Conservation (phyloP, 2,797 vertebrate species). For the Cyprinella venusta region DNA sequence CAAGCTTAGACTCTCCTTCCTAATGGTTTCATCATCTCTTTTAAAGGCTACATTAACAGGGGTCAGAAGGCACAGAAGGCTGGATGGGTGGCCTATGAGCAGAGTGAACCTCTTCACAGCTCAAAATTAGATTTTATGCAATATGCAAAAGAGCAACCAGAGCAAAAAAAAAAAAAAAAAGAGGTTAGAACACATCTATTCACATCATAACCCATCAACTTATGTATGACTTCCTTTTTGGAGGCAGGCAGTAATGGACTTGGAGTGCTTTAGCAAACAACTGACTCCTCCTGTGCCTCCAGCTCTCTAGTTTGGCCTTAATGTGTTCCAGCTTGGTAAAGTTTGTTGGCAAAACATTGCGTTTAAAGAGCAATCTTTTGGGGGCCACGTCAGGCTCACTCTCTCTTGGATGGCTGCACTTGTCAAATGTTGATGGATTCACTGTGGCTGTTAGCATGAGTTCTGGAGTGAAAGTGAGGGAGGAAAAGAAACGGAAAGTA, state of each 20-base stretch:
- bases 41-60: slow-evolving; percentile 32
- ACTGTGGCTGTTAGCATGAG: slow-evolving; percentile 53
- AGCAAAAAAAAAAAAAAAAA: slow-evolving; percentile 50
- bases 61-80: neutral
- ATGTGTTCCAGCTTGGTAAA: slow-evolving; percentile 61
- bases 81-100: neutral
- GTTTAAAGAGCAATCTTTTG: slow-evolving; percentile 62
- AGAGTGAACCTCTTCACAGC: slow-evolving; percentile 33
- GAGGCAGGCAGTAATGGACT: slow-evolving; percentile 63
- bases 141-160: slow-evolving; percentile 44
- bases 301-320: slow-evolving; percentile 58
- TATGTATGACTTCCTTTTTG: slow-evolving; percentile 63
- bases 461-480: slow-evolving; percentile 22
- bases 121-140: slow-evolving; percentile 25
- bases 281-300: slow-evolving; percentile 49
- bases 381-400: slow-evolving; percentile 47
- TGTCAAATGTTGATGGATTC: slow-evolving; percentile 65
- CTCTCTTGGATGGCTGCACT: slow-evolving; percentile 54
- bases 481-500: slow-evolving; percentile 4
- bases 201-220: slow-evolving; percentile 59
- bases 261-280: slow-evolving; percentile 59
- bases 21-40: slow-evolving; percentile 18
- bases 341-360: slow-evolving; percentile 63
- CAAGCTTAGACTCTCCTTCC: neutral
- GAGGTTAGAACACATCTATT: slow-evolving; percentile 60